Evolutionary conservation across 2,113 vertebrate genomes (phyloP).

Genomic region (Myrmecophaga tridactyla): DNA sequence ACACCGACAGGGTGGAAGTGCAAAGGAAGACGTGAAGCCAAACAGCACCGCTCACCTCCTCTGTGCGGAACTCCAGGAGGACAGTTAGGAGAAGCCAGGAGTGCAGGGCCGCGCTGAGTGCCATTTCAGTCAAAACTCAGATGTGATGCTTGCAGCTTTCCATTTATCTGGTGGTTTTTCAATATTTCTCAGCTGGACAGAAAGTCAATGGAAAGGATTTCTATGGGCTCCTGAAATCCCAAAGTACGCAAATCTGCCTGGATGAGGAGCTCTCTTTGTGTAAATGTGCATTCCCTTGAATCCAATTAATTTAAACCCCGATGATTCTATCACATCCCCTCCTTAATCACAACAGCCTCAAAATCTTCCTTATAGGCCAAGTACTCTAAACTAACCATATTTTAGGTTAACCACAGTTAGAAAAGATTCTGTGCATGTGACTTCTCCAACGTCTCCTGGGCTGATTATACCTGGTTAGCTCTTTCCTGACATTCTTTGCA

Average conservation of each 20-base stretch:
- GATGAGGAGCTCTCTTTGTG: not conserved
- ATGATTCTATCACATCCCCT: not conserved
- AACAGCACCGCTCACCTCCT: not conserved
- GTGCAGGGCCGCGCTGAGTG: not conserved
- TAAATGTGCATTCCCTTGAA: not conserved
- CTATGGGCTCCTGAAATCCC: not conserved
- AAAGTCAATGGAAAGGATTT: not conserved
- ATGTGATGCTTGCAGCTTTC: not conserved
- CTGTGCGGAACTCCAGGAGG: not conserved
- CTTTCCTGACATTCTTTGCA: not conserved
- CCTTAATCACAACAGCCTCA: not conserved
- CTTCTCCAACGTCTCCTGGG: not conserved
- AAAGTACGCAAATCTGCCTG: not conserved
- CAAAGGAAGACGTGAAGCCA: not conserved
- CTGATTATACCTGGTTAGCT: not conserved
- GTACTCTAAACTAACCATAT: slow-evolving; percentile 25
- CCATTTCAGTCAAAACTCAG: not conserved
- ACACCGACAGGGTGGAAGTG: fast-evolving
- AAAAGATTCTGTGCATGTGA: not conserved
- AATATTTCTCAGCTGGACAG: not conserved
- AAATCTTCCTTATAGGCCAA: slow-evolving; percentile 54
- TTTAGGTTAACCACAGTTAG: not conserved
- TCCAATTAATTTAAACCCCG: slow-evolving; percentile 11
- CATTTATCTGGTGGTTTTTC: not conserved
- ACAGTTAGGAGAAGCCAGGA: not conserved